Conservation (phyloP, 2,888 invertebrate genomes). For the Acanthococcus lagerstroemiae region DNA sequence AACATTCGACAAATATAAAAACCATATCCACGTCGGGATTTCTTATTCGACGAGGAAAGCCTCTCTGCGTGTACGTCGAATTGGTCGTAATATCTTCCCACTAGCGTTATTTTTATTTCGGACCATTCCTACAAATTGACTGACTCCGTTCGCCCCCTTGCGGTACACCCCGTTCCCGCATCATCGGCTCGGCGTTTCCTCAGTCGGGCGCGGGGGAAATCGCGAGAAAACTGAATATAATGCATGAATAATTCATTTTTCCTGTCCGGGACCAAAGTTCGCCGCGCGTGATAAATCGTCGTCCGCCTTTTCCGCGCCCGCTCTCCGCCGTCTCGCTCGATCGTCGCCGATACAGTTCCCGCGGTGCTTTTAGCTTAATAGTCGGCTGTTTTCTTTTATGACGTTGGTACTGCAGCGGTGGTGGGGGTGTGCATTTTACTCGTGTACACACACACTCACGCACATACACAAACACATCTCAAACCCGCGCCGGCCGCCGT, state of each 20-base stretch:
- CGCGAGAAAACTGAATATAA: conserved; percentile 24
- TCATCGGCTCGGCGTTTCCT: too few relatives aligned
- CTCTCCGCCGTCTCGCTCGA: too few relatives aligned
- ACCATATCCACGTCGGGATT: too few relatives aligned
- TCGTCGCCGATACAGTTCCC: too few relatives aligned
- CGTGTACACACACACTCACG: too few relatives aligned
- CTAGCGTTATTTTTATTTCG: conserved; percentile 30
- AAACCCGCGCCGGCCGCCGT: too few relatives aligned
- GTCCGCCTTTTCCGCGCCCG: too few relatives aligned
- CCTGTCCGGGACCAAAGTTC: conserved; percentile 25
- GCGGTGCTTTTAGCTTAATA: conserved; percentile 28
- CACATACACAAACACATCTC: too few relatives aligned
- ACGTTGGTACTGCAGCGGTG: background rate
- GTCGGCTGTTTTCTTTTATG: conserved; percentile 12
- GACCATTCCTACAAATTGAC: conserved; percentile 30
- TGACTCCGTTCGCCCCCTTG: conserved; percentile 1
- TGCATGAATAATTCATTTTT: conserved; percentile 30
- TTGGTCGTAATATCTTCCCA: conserved; percentile 19
- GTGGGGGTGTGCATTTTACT: too few relatives aligned
- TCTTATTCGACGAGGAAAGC: too few relatives aligned
- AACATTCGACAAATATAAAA: conserved; percentile 17
- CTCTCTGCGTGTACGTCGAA: background rate
- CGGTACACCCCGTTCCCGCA: background rate
- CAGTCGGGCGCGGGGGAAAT: conserved; percentile 3
- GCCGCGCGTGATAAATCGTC: conserved; percentile 25